Base-by-base conservation (phyloP, 1,140 invertebrate genomes). In the Oncopeltus fasciatus region DNA sequence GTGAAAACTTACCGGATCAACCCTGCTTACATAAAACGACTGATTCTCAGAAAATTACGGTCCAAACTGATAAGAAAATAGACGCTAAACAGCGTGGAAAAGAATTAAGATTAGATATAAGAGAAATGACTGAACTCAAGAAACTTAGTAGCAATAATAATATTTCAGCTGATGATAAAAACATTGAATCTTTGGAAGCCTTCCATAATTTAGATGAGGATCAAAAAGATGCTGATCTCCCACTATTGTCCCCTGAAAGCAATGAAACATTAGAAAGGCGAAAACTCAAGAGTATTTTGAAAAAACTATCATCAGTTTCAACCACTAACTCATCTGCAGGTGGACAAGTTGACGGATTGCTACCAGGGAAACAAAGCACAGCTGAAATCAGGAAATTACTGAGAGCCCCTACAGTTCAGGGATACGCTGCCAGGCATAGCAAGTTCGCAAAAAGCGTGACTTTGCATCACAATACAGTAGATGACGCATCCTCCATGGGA, bases 401-500 rank as follows among this genome's bases (percentile, higher is more conserved):
- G 75, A 74, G 83, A 68, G 86, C 87, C 33, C 88, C 85, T 56
- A 91, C 88, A 47, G 78, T 91, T 62, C 85, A 88, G 76, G 90
- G 88, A 49, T 92, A 90, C 73, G 88, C 86, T 24, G 88, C 87
- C 31, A 78, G 89, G 70, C 88, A 90, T 73, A 86, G 86, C 61
- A 92, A 91, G 72, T 81, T 92, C 70, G 81, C 86, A 38, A 92
- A 92, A 78, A 90, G 88, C 74, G 87, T 91, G 57, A 91, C 88
- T 58, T 91, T 91, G 75, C 87, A 91, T 73, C 78, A 87, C 64
- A 84, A 87, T 71, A 90, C 87, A 61, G 76, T 90, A 69, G 84
- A 84, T 65, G 88, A 86, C 68, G 86, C 87, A 57, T 86, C 87
- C 16, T 64, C 67, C 63, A 57, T 59, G 14, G 16, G 38, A 4